Percentiles rank a stretch among this genome's conserved stretches.
Evolutionary conservation across 2,797 vertebrate genomes (phyloP).

Genomic region (Siniperca scherzeri): DNA sequence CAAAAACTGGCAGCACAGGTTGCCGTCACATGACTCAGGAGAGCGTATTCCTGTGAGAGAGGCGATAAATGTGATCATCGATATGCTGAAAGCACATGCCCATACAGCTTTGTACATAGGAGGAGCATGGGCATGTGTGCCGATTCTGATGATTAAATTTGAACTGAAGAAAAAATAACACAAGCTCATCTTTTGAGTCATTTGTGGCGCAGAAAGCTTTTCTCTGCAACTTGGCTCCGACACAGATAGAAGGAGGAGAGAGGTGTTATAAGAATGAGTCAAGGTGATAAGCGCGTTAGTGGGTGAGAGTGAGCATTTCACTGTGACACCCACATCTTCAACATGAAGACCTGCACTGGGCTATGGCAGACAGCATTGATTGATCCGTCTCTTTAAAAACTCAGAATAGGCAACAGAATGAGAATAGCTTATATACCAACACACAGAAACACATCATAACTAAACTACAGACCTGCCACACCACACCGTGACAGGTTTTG

Average conservation of each 20-base stretch:
- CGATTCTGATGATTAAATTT: conserved; percentile 27
- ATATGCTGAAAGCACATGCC: conserved; percentile 47
- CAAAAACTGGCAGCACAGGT: conserved; percentile 29
- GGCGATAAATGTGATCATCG: conserved; percentile 32
- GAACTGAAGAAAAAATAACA: not conserved
- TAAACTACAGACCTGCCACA: not conserved
- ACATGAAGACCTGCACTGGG: conserved; percentile 64
- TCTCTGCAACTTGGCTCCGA: conserved; percentile 18
- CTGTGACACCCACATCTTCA: conserved; percentile 68
- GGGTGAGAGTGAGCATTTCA: conserved; percentile 67
- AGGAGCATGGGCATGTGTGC: conserved; percentile 17
- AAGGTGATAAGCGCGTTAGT: conserved; percentile 66
- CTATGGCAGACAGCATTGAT: conserved; percentile 57
- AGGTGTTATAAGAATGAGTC: conserved; percentile 74
- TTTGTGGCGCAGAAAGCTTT: conserved; percentile 29
- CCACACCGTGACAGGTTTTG: conserved; percentile 4
- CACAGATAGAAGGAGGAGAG: conserved; percentile 53
- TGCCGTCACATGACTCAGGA: conserved; percentile 45
- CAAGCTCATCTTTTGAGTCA: conserved; percentile 45
- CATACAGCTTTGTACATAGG: conserved; percentile 16
- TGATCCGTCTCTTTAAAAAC: conserved; percentile 59
- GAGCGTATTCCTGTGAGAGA: conserved; percentile 5
- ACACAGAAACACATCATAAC: conserved; percentile 10
- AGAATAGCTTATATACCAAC: conserved; percentile 14
- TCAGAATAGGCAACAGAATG: conserved; percentile 42